These are phyloP conservation scores for Agelaius tricolor DNA, from an alignment of 2,113 vertebrate species.

Conservation along the genomic window DNA sequence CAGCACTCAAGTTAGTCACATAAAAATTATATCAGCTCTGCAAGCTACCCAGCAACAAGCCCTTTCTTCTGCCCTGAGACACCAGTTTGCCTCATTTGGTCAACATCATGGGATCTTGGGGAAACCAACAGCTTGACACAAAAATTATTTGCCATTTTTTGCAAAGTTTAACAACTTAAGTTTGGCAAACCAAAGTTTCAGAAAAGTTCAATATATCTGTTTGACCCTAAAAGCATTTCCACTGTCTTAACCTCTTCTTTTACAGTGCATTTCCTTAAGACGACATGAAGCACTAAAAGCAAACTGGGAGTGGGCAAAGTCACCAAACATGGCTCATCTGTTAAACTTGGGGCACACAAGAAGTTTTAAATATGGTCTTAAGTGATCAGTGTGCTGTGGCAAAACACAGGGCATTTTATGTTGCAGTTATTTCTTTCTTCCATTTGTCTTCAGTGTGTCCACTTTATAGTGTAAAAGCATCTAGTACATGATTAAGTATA, in stretches of 20 bases:
- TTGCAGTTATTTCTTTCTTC: background rate
- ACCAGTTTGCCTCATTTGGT: background rate
- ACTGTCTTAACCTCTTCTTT: background rate
- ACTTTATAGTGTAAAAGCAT: background rate
- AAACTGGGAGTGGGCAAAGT: background rate
- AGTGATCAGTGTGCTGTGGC: background rate
- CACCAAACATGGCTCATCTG: accelerated
- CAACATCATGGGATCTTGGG: background rate
- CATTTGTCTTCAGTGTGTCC: background rate
- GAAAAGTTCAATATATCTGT: background rate
- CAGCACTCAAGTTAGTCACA: background rate
- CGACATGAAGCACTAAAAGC: background rate
- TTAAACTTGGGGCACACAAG: accelerated
- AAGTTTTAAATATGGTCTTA: background rate
- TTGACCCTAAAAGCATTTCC: background rate
- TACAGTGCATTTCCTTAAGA: background rate
- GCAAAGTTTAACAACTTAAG: background rate
- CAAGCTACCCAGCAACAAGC: background rate
- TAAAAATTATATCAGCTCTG: background rate
- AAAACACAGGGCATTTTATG: background rate
- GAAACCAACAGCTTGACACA: background rate
- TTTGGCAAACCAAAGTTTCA: background rate
- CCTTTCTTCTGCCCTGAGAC: background rate
- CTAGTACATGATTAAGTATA: background rate
- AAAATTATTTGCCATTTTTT: background rate